phyloP scores from a whole-genome alignment of 2,113 vertebrate species.

The Gallinago jamesoni region DNA sequence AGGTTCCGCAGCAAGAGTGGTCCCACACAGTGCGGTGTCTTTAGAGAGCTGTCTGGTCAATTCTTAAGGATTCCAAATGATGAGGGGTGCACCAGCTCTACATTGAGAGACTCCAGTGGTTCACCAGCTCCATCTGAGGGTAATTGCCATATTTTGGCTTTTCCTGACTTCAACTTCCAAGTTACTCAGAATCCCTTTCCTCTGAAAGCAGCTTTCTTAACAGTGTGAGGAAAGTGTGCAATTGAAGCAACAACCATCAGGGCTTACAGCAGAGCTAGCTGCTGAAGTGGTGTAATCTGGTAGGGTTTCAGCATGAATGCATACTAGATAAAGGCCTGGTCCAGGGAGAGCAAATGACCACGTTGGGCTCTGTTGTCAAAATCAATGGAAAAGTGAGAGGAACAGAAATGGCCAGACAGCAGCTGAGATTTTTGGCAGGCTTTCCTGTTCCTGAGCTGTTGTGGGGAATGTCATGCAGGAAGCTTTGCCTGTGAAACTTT shows the following conservation, averaged over 20 bases:
- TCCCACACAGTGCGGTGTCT: fast-evolving
- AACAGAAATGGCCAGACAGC: not conserved
- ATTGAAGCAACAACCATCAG: not conserved
- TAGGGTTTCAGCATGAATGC: not conserved
- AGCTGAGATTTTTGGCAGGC: not conserved
- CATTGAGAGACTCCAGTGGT: not conserved
- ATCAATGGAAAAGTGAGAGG: not conserved
- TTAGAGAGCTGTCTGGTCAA: not conserved
- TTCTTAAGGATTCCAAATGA: not conserved
- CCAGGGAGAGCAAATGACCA: not conserved
- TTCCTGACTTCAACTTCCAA: not conserved
- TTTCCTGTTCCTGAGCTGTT: not conserved
- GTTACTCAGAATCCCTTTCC: not conserved
- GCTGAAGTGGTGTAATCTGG: not conserved
- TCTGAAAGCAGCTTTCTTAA: not conserved
- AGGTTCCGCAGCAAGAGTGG: not conserved
- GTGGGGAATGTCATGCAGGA: not conserved
- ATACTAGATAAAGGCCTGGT: not conserved
- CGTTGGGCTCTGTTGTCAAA: not conserved
- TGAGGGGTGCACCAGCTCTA: not conserved
- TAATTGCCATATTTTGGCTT: not conserved
- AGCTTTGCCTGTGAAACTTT: not conserved
- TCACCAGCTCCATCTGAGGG: not conserved
- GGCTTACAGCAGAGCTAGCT: not conserved
- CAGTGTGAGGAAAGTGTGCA: not conserved